Conservation (phyloP, 2,113 vertebrate genomes). For the Halcyon senegalensis region DNA sequence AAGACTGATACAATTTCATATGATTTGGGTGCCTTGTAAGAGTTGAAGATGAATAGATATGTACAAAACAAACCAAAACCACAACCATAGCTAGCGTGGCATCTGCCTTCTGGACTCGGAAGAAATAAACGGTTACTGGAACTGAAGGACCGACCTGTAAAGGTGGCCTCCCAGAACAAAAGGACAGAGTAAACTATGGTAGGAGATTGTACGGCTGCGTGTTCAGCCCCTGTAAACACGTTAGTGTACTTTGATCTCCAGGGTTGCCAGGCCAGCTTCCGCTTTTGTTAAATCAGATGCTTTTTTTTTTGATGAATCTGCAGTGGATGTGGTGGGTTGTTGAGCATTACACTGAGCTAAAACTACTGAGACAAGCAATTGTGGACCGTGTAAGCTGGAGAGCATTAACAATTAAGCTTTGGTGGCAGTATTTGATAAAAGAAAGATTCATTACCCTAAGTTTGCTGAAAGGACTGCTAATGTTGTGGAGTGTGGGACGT, state of each 20-base stretch:
- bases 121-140: neutral
- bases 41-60: neutral
- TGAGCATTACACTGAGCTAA: slow-evolving; percentile 1
- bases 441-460: neutral
- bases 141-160: neutral
- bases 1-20: neutral
- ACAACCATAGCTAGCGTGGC: neutral
- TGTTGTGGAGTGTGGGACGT: neutral
- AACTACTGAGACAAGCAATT: slow-evolving; percentile 48
- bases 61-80: neutral
- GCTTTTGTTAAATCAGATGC: neutral
- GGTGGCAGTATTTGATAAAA: slow-evolving; percentile 39
- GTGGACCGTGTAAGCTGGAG: slow-evolving; percentile 4
- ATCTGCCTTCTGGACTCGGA: neutral
- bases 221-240: slow-evolving; percentile 10
- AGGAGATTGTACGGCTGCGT: neutral
- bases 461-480: slow-evolving; percentile 1
- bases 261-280: slow-evolving; percentile 3
- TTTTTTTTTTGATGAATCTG: slow-evolving; percentile 33
- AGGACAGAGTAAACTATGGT: neutral
- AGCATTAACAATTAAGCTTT: slow-evolving; percentile 45
- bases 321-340: slow-evolving; percentile 9
- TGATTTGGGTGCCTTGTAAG: neutral
- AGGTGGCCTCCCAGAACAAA: neutral
- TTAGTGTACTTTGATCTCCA: neutral